phyloP scores from a whole-genome alignment of 1,140 invertebrate genomes.

The Monochamus saltuarius region DNA sequence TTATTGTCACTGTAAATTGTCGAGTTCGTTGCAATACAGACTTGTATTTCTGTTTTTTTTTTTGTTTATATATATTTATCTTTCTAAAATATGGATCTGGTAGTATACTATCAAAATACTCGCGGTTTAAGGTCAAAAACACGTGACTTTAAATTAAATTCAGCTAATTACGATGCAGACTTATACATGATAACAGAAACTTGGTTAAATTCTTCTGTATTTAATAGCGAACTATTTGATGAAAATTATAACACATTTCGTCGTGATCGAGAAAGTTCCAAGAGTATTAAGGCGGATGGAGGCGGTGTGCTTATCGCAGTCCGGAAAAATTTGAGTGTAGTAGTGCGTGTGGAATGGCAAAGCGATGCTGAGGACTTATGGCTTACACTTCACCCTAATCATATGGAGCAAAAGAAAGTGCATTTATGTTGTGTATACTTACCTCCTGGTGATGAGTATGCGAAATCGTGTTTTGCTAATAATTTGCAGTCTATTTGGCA shows the following conservation, averaged over 20 bases:
- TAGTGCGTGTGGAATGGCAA: conserved; percentile 5
- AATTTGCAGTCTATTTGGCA: background rate
- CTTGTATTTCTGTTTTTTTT: no score
- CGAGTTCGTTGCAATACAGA: no score
- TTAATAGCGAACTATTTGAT: conserved; percentile 21
- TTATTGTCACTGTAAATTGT: no score
- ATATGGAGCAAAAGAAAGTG: background rate
- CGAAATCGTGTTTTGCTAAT: conserved; percentile 3
- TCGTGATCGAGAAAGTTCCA: conserved; percentile 23
- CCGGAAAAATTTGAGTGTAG: background rate
- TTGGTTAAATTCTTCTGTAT: conserved; percentile 30
- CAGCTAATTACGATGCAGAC: no score
- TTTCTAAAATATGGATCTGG: no score
- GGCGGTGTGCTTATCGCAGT: conserved; percentile 39
- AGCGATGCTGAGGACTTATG: conserved; percentile 17
- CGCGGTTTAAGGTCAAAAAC: no score
- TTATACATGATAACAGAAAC: conserved; percentile 30
- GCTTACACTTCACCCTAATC: conserved; percentile 3
- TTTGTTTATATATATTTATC: no score
- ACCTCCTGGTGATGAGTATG: conserved; percentile 6
- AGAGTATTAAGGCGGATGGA: conserved; percentile 27
- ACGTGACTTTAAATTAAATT: no score
- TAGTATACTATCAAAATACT: no score
- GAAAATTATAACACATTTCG: conserved; percentile 32
- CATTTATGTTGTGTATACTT: conserved; percentile 15